These are phyloP conservation scores for Drosophila fungiperda DNA, from an alignment of 2,888 invertebrate species.

Conservation along the genomic window DNA sequence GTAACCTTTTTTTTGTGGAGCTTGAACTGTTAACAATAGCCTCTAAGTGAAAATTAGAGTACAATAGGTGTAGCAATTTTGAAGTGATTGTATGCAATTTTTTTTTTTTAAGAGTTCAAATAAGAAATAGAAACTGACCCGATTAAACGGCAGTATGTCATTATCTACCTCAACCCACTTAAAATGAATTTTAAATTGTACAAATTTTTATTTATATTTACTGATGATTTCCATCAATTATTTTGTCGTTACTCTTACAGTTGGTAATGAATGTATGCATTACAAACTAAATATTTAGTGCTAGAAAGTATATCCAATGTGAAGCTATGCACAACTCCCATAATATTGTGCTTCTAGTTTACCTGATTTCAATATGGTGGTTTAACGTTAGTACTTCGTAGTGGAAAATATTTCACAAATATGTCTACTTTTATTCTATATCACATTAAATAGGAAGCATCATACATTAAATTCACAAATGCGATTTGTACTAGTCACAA, in stretches of 20 bases:
- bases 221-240: background rate
- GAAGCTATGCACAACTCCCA: background rate
- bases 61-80: no score
- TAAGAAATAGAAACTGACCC: no score
- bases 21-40: no score
- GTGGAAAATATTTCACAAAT: background rate
- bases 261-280: no score
- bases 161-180: background rate
- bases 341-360: background rate
- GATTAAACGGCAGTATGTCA: background rate
- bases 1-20: no score
- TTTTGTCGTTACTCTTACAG: background rate
- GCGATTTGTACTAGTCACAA: background rate
- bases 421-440: background rate
- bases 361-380: background rate
- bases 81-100: no score
- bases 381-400: background rate
- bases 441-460: no score
- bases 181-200: background rate
- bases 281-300: background rate
- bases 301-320: no score
- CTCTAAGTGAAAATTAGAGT: no score
- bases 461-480: no score
- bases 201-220: background rate
- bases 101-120: no score